Evolutionary conservation across 2,888 invertebrate genomes (phyloP), one percentile per base, ranked within the genome.

Genomic region (Quadroppia sp.): DNA sequence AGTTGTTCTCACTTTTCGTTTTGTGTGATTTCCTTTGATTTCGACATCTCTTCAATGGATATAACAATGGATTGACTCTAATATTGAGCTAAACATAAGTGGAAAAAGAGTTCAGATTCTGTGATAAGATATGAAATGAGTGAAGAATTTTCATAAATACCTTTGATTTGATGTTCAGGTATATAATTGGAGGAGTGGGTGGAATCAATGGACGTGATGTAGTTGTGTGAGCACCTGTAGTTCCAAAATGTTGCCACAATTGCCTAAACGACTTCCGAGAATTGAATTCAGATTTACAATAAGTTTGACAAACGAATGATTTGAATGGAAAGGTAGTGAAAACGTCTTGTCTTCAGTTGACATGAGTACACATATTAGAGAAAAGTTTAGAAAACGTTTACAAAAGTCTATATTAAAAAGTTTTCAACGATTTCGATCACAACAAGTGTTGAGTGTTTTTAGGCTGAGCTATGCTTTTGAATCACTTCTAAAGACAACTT

Each of bases 241-340:
- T 86, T 92, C 92, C 83, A 92, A 84, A 76, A 88, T 87, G 85
- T 92, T 92, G 78, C 89, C 92, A 83, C 90, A 87, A 85, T 91
- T 92, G 79, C 90, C 91, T 78, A 89, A 87, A 80, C 91, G 88
- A 80, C 91, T 91, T 79, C 91, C 90, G 30, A 61, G n/a, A 28
- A n/a, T 15, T 53, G 74, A 74, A 15, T 23, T 53, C 28, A 74
- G 25, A 71, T 74, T 74, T n/a, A 48, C 74, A 56, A 56, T 50
- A 32, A 30, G n/a, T n/a, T n/a, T n/a, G n/a, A n/a, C n/a, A n/a
- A n/a, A n/a, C n/a, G n/a, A n/a, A n/a, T n/a, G n/a, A n/a, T n/a
- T n/a, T 25, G 30, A 42, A 17, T 50, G 48, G 30, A 53, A 71
- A 30, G 7, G 36, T 53, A 53, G n/a, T 32, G 48, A 2, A 28